Evolutionary conservation across 2,797 vertebrate species (phyloP).

Genomic region (Enteromius afrohamiltoni): DNA sequence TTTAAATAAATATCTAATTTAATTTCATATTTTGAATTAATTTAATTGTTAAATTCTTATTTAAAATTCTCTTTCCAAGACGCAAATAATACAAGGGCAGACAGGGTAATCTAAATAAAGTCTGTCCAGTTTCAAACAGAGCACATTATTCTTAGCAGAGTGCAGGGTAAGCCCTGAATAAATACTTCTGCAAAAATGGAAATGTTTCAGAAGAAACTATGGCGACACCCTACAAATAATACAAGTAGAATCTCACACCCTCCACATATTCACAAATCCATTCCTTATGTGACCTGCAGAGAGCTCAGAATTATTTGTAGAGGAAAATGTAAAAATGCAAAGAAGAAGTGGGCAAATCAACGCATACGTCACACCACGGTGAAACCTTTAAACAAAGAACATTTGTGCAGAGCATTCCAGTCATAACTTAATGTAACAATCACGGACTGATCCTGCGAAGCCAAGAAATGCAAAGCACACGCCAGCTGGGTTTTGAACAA

Average conservation of each 20-base stretch:
- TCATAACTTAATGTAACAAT: slow-evolving; percentile 54
- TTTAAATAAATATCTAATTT: background rate
- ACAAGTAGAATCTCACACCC: slow-evolving; percentile 16
- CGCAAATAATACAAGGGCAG: slow-evolving; percentile 1
- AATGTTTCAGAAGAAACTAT: slow-evolving; percentile 34
- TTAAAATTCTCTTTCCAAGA: background rate
- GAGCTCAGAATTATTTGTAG: slow-evolving; percentile 2
- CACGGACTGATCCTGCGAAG: slow-evolving; percentile 14
- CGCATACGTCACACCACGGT: slow-evolving; percentile 6
- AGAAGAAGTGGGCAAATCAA: background rate
- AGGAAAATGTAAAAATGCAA: background rate
- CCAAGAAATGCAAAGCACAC: slow-evolving; percentile 24
- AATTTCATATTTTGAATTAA: background rate
- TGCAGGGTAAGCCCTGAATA: slow-evolving; percentile 21
- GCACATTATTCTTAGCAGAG: slow-evolving; percentile 49
- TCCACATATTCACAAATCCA: background rate
- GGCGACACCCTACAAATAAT: slow-evolving; percentile 28
- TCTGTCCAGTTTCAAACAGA: slow-evolving; percentile 45
- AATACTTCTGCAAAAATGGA: slow-evolving; percentile 40
- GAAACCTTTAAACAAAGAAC: slow-evolving; percentile 39
- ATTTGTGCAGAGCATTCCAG: slow-evolving; percentile 60
- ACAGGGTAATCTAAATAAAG: slow-evolving; percentile 46
- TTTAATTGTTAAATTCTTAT: background rate
- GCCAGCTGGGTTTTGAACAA: slow-evolving; percentile 28
- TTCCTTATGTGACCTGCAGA: slow-evolving; percentile 7